Evolutionary conservation across 1,140 invertebrate genomes (phyloP).

Genomic region (Rhagoletis zephyria): DNA sequence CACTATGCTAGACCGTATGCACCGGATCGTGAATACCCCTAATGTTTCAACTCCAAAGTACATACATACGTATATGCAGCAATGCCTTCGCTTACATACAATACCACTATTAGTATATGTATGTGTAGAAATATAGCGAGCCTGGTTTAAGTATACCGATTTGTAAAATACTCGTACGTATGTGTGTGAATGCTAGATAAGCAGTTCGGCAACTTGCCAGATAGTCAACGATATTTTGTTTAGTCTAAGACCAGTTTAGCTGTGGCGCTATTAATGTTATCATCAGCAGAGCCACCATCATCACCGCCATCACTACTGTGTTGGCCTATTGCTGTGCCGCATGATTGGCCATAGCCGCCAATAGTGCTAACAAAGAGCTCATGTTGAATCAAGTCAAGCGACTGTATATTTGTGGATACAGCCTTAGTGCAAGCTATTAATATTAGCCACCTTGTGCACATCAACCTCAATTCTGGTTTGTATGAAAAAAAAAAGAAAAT

Average conservation of each 20-base stretch:
- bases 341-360: not conserved
- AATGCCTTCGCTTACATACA: no score
- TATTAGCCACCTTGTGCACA: not conserved
- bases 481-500: no score
- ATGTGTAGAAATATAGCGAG: no score
- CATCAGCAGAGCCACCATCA: not conserved
- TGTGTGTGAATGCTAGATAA: not conserved
- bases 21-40: no score
- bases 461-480: no score
- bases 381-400: not conserved
- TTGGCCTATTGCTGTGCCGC: not conserved
- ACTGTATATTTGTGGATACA: not conserved
- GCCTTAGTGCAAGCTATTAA: not conserved
- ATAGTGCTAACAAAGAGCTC: not conserved
- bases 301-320: not conserved
- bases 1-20: no score
- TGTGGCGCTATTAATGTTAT: not conserved
- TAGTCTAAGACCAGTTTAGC: not conserved
- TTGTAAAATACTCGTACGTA: not conserved
- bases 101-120: no score
- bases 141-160: not conserved
- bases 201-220: constrained; percentile 8
- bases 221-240: not conserved
- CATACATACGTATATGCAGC: no score
- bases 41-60: no score